Evolutionary conservation across 2,113 vertebrate genomes (phyloP), one percentile per base, ranked within the genome.

Genomic region (Pangasianodon hypophthalmus): DNA sequence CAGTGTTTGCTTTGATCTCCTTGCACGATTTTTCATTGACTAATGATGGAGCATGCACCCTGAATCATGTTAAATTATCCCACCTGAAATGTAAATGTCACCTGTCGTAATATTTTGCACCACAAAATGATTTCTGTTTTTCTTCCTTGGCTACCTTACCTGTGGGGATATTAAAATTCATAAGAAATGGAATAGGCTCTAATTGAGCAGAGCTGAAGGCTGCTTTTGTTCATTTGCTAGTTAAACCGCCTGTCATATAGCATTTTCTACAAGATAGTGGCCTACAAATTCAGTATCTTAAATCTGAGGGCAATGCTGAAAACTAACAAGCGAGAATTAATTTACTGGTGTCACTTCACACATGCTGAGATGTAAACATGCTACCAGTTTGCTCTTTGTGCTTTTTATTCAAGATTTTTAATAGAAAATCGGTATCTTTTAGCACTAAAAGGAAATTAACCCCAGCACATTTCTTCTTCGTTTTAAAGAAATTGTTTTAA

Each of bases 1-100:
- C 93, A 91, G 95, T 95, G 94, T 96, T 95, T 95, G 94, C 97
- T 98, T 99, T 99, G 98, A 99, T 99, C 97, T 96, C 92, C 91
- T 90, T 89, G 75, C 86, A 80, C 85, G 69, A 88, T 96, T 95
- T 95, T 94, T 94, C 94, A 89, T 92, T 93, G 94, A 94, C 95
- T 97, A 96, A 95, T 96, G 97, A 96, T 96, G 94, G 95, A 95
- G 94, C 95, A 89, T 95, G 96, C 94, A 96, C 95, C 29, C 90
- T 93, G 95, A 95, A 97, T 97, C 95, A 96, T 95, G 94, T 97
- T 96, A 96, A 96, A 97, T 96, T 95, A 96, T 92, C 87, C 89
- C 93, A 94, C 93, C 94, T 95, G 93, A 94, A 94, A 94, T 62
- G 10, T 91, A 93, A 93, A 92, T 94, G 92, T 94, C 93, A 82